Percentiles rank a stretch among this genome's conserved stretches.
Conservation (phyloP, 2,888 invertebrate species). For the Rosalia funebris region DNA sequence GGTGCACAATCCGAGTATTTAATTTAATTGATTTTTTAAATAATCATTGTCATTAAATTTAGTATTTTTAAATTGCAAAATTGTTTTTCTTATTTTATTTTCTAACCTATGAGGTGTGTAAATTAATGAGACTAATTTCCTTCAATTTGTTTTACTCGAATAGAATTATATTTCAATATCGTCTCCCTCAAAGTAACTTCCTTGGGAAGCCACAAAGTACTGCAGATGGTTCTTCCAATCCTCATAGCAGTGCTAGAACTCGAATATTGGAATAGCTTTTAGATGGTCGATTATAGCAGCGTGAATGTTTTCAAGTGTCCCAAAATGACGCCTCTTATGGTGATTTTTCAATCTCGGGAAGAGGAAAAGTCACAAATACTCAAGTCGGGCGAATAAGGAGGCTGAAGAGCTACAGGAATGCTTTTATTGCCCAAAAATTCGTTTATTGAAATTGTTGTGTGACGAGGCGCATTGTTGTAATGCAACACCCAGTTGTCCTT, state of each 20-base stretch:
- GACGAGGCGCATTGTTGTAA: neutral
- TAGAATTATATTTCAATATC: neutral
- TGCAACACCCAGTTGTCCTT: conserved; percentile 2
- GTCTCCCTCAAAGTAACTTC: neutral
- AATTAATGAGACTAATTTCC: neutral
- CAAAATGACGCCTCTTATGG: neutral
- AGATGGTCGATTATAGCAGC: neutral
- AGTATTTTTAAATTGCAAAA: neutral
- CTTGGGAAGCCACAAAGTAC: neutral
- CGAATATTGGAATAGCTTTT: neutral
- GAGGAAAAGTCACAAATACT: conserved; percentile 6
- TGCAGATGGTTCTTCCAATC: neutral
- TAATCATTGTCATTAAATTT: too few relatives aligned
- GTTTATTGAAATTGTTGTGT: conserved; percentile 8
- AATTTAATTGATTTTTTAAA: too few relatives aligned
- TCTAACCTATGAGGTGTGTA: neutral
- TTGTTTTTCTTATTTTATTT: neutral
- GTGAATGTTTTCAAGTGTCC: neutral
- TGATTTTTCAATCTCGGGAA: neutral
- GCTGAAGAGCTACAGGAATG: conserved; percentile 15
- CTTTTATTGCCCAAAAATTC: conserved; percentile 18
- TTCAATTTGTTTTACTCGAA: neutral
- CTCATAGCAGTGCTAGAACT: neutral
- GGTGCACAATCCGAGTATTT: too few relatives aligned
- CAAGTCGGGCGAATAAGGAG: conserved; percentile 18